These are phyloP conservation scores for Anguilla obscura DNA, from an alignment of 2,797 vertebrate species.

Conservation along the genomic window DNA sequence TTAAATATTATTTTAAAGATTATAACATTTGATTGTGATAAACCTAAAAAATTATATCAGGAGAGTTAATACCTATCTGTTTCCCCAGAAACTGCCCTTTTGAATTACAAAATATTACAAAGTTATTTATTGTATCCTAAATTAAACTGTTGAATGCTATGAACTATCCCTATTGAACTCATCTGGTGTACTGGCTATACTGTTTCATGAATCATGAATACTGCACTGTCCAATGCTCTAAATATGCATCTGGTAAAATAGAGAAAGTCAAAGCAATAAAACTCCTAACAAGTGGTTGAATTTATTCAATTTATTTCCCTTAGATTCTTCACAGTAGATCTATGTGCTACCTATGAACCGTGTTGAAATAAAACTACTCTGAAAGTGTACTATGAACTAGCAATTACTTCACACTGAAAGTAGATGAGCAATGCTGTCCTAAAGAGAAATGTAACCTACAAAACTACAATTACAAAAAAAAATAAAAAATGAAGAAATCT, in stretches of 20 bases:
- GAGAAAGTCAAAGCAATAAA: slow-evolving; percentile 57
- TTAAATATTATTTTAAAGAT: background rate
- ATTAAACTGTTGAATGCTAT: background rate
- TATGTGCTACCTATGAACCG: background rate
- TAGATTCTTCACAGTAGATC: background rate
- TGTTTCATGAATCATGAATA: background rate
- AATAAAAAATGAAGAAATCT: too few species aligned
- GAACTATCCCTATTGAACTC: background rate
- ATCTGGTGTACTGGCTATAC: background rate
- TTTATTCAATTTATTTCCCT: slow-evolving; percentile 31
- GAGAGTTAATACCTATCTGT: background rate
- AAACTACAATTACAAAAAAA: too few species aligned
- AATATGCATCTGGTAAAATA: slow-evolving; percentile 17
- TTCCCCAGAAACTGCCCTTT: background rate
- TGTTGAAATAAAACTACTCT: too few species aligned
- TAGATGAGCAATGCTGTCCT: too few species aligned
- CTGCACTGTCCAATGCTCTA: background rate
- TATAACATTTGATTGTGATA: background rate
- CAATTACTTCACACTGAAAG: too few species aligned
- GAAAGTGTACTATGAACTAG: too few species aligned
- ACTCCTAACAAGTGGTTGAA: slow-evolving; percentile 38
- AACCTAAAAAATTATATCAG: background rate
- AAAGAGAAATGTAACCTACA: too few species aligned
- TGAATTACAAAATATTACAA: background rate
- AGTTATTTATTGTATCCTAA: background rate